These are phyloP conservation scores for Megathymus violae DNA, from an alignment of 1,140 invertebrate species.

Conservation along the genomic window DNA sequence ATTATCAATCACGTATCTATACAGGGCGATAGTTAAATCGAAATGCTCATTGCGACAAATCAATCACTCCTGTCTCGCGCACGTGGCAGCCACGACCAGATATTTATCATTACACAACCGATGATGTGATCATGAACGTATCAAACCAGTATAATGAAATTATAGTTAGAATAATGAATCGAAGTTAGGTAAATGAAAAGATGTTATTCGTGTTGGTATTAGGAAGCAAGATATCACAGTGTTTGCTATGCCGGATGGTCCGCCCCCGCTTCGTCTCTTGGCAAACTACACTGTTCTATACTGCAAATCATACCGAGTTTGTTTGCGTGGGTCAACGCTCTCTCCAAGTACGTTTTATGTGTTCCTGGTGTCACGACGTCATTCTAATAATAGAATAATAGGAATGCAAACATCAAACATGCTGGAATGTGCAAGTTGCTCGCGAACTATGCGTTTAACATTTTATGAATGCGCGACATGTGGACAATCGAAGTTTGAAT, in stretches of 20 bases:
- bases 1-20: conserved; percentile 53
- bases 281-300: conserved; percentile 76
- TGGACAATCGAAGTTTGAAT: conserved; percentile 23
- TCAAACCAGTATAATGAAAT: too few species aligned
- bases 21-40: conserved; percentile 1
- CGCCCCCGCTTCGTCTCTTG: conserved; percentile 69
- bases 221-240: conserved; percentile 60
- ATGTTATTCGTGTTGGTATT: conserved; percentile 42
- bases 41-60: conserved; percentile 51
- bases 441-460: conserved; percentile 50
- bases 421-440: conserved; percentile 66
- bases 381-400: conserved; percentile 81
- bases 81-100: conserved; percentile 50
- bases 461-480: conserved; percentile 43
- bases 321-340: conserved; percentile 80
- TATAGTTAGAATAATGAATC: too few species aligned
- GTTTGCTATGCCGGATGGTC: conserved; percentile 65
- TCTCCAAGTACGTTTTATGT: conserved; percentile 75
- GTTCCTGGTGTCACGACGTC: conserved; percentile 80
- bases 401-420: conserved; percentile 76
- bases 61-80: conserved; percentile 62
- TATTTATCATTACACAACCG: conserved; percentile 62
- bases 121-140: too few species aligned
- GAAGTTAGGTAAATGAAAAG: conserved; percentile 34
- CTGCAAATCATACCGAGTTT: conserved; percentile 80